Percentiles rank a stretch among this genome's conserved stretches.
phyloP scores from a whole-genome alignment of 2,113 vertebrate genomes.

The Agelaius phoeniceus region DNA sequence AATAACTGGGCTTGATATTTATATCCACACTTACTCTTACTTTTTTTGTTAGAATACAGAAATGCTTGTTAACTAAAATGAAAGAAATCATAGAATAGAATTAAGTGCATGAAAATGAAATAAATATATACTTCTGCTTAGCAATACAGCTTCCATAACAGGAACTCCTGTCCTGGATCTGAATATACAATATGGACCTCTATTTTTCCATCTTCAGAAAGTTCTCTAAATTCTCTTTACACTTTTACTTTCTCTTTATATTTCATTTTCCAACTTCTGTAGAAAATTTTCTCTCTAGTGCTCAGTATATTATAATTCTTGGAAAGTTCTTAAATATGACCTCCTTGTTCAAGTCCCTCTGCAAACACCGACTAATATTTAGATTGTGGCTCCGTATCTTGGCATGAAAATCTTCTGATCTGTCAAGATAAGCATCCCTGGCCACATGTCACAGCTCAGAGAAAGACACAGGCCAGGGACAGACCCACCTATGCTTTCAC shows the following conservation, averaged over 20 bases:
- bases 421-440: background rate
- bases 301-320: background rate
- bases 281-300: background rate
- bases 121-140: accelerated
- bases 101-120: background rate
- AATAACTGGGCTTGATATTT: background rate
- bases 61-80: background rate
- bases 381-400: background rate
- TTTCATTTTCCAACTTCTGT: background rate
- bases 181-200: background rate
- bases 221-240: background rate
- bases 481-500: too few relatives aligned
- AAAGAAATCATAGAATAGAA: background rate
- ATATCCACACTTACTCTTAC: background rate
- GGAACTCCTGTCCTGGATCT: background rate
- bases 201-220: background rate
- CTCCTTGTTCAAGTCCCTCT: background rate
- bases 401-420: background rate
- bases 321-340: background rate
- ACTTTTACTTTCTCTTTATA: background rate
- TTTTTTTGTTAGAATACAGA: background rate
- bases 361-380: background rate
- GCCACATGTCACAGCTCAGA: background rate
- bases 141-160: accelerated
- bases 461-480: background rate